phyloP scores from a whole-genome alignment of 2,113 vertebrate genomes.

The Recurvirostra avosetta region DNA sequence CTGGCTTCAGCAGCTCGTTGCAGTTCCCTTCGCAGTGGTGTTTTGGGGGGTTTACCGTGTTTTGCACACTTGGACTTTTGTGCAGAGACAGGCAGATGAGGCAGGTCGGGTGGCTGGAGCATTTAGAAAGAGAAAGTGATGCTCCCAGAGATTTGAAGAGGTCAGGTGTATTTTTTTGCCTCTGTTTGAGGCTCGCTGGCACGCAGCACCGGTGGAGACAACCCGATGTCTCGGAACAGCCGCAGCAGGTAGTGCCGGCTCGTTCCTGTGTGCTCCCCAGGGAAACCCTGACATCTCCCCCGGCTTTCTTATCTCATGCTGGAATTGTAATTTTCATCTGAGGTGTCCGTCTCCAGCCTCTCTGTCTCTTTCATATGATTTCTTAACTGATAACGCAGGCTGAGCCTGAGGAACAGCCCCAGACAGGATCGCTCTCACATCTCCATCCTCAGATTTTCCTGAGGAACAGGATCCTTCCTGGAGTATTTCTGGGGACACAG shows the following conservation, averaged over 20 bases:
- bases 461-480: not conserved
- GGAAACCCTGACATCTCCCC: not conserved
- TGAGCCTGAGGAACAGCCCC: not conserved
- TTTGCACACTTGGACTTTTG: not conserved
- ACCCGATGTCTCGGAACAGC: not conserved
- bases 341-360: not conserved
- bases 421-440: not conserved
- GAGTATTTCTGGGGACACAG: rapidly evolving
- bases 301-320: not conserved
- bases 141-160: not conserved
- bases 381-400: not conserved
- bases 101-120: not conserved
- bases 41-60: rapidly evolving
- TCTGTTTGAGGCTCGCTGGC: not conserved
- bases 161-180: not conserved
- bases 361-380: not conserved
- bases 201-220: not conserved
- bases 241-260: not conserved
- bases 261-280: not conserved
- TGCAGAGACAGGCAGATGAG: rapidly evolving
- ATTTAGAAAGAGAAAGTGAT: not conserved
- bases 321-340: not conserved
- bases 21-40: not conserved
- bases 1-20: not conserved
- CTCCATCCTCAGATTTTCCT: not conserved